A percentile compares a stretch with the other conserved stretches of the same genome.
Evolutionary conservation across 2,797 vertebrate species (phyloP).

Genomic region (Chaenodraco wilsoni): DNA sequence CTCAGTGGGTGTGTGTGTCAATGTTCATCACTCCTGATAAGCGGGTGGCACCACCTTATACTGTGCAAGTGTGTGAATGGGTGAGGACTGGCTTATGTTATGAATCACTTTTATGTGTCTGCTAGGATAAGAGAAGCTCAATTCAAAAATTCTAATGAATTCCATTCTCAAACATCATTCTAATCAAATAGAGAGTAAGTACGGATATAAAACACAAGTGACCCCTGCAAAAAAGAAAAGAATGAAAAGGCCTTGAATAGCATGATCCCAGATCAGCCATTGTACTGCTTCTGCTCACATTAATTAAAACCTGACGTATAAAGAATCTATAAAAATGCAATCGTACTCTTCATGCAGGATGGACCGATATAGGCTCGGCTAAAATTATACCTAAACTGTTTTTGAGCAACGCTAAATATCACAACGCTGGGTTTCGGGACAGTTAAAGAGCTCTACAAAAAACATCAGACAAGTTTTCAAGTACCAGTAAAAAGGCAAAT

Average conservation of each 20-base stretch:
- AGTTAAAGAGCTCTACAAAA: constrained; percentile 49
- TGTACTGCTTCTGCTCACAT: constrained; percentile 12
- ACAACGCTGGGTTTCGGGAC: background rate
- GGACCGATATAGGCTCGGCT: constrained; percentile 51
- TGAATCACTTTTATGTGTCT: too few species aligned
- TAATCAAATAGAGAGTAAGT: background rate
- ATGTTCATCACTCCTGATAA: too few species aligned
- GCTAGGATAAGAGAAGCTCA: too few species aligned
- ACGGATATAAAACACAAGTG: background rate
- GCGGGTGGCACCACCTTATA: too few species aligned
- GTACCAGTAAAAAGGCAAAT: constrained; percentile 50
- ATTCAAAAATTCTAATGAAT: too few species aligned
- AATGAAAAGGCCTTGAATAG: background rate
- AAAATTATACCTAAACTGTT: constrained; percentile 40
- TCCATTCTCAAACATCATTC: background rate
- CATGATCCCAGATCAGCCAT: background rate
- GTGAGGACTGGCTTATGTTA: too few species aligned
- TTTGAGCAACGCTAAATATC: constrained; percentile 29
- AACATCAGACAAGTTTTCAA: constrained; percentile 47
- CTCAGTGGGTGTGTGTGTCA: too few species aligned
- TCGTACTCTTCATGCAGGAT: constrained; percentile 45
- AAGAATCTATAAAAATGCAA: constrained; percentile 55
- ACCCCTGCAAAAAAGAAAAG: background rate
- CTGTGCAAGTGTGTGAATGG: too few species aligned
- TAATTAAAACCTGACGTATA: constrained; percentile 42